Conservation (phyloP, 2,113 vertebrate genomes). For the Phodopus roborovskii region DNA sequence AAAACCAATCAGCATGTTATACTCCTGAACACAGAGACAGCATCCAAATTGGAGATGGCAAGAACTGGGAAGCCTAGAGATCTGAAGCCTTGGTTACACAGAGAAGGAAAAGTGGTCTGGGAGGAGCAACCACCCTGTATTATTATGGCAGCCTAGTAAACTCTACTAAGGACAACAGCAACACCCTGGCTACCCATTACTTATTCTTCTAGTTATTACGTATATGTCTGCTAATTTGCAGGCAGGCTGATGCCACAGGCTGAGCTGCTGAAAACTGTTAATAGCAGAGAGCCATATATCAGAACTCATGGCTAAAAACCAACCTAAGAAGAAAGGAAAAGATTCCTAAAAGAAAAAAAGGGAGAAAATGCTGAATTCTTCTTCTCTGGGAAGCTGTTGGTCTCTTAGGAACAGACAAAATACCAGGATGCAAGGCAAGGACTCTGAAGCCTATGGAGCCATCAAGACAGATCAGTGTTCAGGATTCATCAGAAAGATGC, state of each 20-base stretch:
- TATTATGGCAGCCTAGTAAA: not conserved
- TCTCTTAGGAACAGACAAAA: not conserved
- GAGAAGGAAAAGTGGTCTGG: not conserved
- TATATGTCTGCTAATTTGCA: not conserved
- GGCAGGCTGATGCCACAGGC: not conserved
- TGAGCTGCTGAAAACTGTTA: not conserved
- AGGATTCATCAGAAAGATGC: not conserved
- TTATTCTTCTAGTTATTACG: not conserved
- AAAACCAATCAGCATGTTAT: no score
- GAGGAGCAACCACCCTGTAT: not conserved
- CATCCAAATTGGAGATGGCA: not conserved
- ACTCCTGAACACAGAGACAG: not conserved
- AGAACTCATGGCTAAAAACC: not conserved
- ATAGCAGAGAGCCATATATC: not conserved
- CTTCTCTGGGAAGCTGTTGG: not conserved
- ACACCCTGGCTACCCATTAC: not conserved
- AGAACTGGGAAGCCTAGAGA: not conserved
- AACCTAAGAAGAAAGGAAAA: not conserved
- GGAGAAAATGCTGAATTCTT: not conserved
- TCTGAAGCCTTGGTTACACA: not conserved
- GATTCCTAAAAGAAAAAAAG: not conserved
- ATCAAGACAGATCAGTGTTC: not conserved
- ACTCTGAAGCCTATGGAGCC: not conserved
- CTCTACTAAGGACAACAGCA: not conserved
- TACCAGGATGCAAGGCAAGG: not conserved